A percentile compares a stretch with the other conserved stretches of the same genome.
phyloP scores from a whole-genome alignment of 35 echinoderm and acorn worm genomes.

The Ptychodera flava region DNA sequence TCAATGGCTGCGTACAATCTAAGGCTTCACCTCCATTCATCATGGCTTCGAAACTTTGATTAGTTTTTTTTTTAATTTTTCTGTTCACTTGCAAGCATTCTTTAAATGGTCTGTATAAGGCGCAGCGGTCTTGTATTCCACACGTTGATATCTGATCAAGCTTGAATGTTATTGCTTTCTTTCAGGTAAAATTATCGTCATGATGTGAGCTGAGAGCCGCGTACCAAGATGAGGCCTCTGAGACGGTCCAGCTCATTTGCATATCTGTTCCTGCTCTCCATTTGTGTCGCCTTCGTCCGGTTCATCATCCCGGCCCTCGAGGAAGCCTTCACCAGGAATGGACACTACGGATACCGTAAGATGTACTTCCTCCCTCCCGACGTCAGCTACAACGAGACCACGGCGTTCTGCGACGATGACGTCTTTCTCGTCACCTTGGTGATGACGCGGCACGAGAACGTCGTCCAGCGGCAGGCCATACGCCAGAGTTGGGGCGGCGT shows the following conservation, averaged over 20 bases:
- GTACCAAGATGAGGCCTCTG: no score
- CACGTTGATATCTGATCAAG: no score
- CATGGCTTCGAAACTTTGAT: no score
- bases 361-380: neutral
- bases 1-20: no score
- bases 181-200: no score
- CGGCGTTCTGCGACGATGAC: neutral
- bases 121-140: no score
- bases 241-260: neutral
- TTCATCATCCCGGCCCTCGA: neutral
- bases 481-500: conserved; percentile 73
- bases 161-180: no score
- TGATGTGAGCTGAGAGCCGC: no score
- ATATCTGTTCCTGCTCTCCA: neutral
- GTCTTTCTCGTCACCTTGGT: neutral
- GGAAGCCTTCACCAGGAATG: neutral
- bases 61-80: no score
- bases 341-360: neutral
- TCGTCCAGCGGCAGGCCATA: conserved; percentile 80
- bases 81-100: no score
- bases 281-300: neutral
- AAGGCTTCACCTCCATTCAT: no score
- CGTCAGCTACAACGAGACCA: neutral
- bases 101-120: no score
- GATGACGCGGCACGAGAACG: conserved; percentile 55